phyloP scores from a whole-genome alignment of 2,113 vertebrate genomes.

The Rafetus swinhoei region DNA sequence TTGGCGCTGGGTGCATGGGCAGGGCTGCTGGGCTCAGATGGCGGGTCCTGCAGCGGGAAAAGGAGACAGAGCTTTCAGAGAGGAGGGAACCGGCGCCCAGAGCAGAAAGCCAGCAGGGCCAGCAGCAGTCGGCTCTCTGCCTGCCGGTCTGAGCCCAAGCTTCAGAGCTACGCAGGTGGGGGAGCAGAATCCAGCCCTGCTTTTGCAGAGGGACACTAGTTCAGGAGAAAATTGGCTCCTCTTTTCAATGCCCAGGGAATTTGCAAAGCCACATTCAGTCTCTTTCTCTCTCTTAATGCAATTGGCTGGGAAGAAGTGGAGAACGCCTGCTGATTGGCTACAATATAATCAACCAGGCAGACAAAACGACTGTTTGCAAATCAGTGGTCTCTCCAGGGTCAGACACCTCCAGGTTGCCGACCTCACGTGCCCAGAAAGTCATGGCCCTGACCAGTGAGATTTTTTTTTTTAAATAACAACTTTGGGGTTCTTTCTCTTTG shows the following conservation, averaged over 20 bases:
- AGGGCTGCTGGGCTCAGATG: constrained; percentile 84
- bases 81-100: accelerated
- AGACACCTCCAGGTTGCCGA: neutral
- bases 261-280: neutral
- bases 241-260: neutral
- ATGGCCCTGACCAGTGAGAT: neutral
- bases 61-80: accelerated
- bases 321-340: neutral
- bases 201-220: neutral
- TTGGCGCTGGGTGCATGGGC: constrained; percentile 75
- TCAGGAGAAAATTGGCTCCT: neutral
- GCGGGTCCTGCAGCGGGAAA: constrained; percentile 78
- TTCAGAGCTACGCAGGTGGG: neutral
- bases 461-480: neutral
- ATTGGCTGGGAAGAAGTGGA: neutral
- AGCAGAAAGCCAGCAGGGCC: accelerated
- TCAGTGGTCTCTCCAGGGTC: neutral
- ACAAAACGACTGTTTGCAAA: neutral
- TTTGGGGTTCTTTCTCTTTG: neutral
- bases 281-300: neutral
- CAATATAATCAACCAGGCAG: neutral
- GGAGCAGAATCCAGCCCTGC: neutral
- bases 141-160: too few species aligned
- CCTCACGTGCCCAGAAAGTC: neutral
- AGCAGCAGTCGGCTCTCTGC: too few species aligned